These are phyloP conservation scores for Corynorhinus townsendii DNA, from an alignment of 2,113 vertebrate species.

Conservation along the genomic window DNA sequence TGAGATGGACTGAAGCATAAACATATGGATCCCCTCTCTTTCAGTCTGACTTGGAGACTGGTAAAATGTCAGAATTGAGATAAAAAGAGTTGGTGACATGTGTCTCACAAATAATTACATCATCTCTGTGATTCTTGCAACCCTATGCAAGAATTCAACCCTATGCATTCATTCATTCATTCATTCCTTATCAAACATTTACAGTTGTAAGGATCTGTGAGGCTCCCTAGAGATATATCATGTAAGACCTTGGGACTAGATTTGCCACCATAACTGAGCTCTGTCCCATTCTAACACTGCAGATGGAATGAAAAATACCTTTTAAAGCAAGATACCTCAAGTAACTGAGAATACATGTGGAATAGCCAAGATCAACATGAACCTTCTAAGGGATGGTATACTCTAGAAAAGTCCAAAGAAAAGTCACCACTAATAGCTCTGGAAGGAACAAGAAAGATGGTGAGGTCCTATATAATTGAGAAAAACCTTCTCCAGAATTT, in stretches of 20 bases:
- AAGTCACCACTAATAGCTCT: not conserved
- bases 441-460: not conserved
- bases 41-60: not conserved
- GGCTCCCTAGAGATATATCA: not conserved
- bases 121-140: not conserved
- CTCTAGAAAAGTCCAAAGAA: constrained; percentile 24
- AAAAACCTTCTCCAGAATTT: not conserved
- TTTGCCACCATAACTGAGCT: not conserved
- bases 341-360: not conserved
- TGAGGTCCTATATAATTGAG: not conserved
- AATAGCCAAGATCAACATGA: not conserved
- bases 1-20: not conserved
- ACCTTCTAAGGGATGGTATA: not conserved
- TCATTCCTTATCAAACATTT: not conserved
- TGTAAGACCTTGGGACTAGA: not conserved
- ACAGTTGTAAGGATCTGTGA: not conserved
- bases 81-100: not conserved
- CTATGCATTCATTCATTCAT: not conserved
- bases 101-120: not conserved
- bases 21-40: too few relatives aligned
- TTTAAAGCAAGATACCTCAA: not conserved
- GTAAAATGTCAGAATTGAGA: not conserved
- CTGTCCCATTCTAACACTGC: not conserved
- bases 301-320: not conserved
- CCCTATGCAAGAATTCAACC: not conserved